These are phyloP conservation scores for Semaprochilodus insignis DNA, from an alignment of 2,797 vertebrate genomes.

Conservation along the genomic window DNA sequence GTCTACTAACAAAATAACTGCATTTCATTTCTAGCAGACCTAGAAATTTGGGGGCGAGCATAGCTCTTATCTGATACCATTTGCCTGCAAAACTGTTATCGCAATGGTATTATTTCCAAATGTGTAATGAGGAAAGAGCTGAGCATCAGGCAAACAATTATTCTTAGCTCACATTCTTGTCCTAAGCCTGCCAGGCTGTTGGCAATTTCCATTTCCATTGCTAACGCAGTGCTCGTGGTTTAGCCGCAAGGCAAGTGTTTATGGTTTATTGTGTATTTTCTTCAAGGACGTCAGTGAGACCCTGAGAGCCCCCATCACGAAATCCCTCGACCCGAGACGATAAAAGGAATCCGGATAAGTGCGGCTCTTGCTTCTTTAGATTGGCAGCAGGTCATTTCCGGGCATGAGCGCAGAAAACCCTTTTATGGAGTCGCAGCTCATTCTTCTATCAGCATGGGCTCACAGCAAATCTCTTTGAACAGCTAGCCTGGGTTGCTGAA, in stretches of 20 bases:
- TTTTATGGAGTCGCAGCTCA: constrained; percentile 18
- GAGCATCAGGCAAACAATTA: not conserved
- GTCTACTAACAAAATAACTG: not conserved
- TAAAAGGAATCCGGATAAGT: not conserved
- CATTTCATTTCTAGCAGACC: not conserved
- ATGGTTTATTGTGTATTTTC: not conserved
- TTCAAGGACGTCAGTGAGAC: not conserved
- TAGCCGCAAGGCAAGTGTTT: not conserved
- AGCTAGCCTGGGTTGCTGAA: not conserved
- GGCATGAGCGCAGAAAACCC: not conserved
- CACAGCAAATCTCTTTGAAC: constrained; percentile 10
- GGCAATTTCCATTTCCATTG: not conserved
- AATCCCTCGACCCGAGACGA: not conserved
- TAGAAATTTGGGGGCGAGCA: not conserved
- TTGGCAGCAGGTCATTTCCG: not conserved
- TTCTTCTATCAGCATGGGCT: constrained; percentile 28
- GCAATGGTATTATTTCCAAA: not conserved
- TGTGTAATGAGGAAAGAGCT: not conserved
- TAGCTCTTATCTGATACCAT: not conserved
- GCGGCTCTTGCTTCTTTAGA: constrained; percentile 12
- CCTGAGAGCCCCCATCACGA: constrained; percentile 1
- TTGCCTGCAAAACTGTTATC: not conserved
- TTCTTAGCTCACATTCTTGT: not conserved
- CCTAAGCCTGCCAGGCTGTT: not conserved
- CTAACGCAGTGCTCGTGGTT: not conserved